A percentile compares a stretch with the other conserved stretches of the same genome.
phyloP scores from a whole-genome alignment of 23 tunicate species.

The Trididemnum nubilum region DNA sequence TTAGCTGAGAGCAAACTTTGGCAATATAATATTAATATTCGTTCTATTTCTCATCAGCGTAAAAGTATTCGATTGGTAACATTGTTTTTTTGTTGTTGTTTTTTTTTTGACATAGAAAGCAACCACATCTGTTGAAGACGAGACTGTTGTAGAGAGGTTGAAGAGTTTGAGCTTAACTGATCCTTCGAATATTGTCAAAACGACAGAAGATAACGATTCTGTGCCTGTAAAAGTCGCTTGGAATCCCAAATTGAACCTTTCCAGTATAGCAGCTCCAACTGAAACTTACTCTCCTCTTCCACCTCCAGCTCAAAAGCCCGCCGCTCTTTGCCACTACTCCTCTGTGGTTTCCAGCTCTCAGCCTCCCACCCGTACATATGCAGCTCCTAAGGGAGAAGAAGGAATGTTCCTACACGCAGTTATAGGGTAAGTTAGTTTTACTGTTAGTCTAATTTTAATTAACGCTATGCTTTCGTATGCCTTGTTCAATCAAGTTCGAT shows the following conservation, averaged over 20 bases:
- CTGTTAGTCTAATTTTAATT: no score
- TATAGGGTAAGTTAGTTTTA: constrained; percentile 61
- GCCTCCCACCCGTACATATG: constrained; percentile 48
- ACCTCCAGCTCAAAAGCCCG: constrained; percentile 29
- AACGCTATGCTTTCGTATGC: no score
- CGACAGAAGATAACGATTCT: not conserved
- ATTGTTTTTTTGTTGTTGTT: no score
- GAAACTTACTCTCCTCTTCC: not conserved
- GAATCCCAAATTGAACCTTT: constrained; percentile 10
- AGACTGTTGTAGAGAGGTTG: not conserved
- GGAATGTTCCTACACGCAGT: constrained; percentile 57
- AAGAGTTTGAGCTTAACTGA: not conserved
- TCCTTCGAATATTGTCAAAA: not conserved
- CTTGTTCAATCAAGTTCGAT: no score
- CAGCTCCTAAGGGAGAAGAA: constrained; percentile 69
- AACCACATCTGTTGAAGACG: no score
- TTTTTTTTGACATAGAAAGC: no score
- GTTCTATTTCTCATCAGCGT: no score
- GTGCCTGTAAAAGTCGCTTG: constrained; percentile 64
- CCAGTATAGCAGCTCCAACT: not conserved
- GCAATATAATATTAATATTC: no score
- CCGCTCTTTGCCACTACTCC: constrained; percentile 60
- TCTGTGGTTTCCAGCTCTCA: constrained; percentile 18
- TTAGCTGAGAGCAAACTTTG: no score
- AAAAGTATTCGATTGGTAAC: no score